phyloP scores from a whole-genome alignment of 2,113 vertebrate genomes.

The Rhinoderma darwinii region DNA sequence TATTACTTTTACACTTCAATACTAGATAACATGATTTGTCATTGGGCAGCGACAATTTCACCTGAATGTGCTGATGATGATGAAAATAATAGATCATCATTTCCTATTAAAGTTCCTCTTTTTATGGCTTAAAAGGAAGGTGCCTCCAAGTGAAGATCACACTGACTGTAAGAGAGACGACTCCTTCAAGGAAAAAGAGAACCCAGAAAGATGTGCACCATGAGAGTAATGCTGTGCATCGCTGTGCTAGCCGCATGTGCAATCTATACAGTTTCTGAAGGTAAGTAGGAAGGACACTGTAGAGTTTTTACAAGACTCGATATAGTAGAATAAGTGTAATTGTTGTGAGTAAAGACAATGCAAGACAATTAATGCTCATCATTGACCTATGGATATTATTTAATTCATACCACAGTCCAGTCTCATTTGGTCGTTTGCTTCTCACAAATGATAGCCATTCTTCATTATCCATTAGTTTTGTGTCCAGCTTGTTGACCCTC shows the following conservation, averaged over 20 bases:
- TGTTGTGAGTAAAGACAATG: background rate
- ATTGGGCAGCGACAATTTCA: background rate
- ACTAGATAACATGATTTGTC: background rate
- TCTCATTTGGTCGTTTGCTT: background rate
- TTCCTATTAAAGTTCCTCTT: slow-evolving; percentile 48
- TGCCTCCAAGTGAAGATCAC: slow-evolving; percentile 1
- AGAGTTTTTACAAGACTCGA: background rate
- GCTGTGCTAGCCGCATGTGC: slow-evolving; percentile 18
- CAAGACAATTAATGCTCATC: background rate
- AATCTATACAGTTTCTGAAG: background rate
- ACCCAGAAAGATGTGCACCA: slow-evolving; percentile 39
- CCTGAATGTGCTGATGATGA: slow-evolving; percentile 2
- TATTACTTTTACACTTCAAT: background rate
- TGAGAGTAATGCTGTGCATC: slow-evolving; percentile 24
- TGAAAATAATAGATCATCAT: slow-evolving; percentile 9
- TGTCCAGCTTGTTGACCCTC: background rate
- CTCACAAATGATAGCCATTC: background rate
- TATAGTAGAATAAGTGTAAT: background rate
- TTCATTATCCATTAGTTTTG: background rate
- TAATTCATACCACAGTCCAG: background rate
- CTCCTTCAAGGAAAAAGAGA: background rate
- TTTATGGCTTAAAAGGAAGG: slow-evolving; percentile 27
- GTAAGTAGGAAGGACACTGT: background rate
- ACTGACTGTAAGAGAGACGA: background rate
- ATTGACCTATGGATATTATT: background rate